Percentiles rank a stretch among this genome's conserved stretches.
phyloP scores from a whole-genome alignment of 2,113 vertebrate genomes.

The Tachysurus fulvidraco region DNA sequence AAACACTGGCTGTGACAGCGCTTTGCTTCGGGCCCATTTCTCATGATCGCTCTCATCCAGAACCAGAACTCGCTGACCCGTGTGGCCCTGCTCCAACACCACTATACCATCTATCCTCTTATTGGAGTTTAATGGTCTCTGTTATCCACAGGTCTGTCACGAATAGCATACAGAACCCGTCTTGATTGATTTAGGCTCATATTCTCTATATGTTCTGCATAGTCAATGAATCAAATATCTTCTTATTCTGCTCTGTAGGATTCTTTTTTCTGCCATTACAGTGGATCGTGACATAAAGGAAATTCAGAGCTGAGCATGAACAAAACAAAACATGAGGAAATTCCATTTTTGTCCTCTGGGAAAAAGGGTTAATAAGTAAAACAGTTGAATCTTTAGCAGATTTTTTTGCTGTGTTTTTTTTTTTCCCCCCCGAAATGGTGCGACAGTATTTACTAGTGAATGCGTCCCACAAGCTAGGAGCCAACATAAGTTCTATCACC shows the following conservation, averaged over 20 bases:
- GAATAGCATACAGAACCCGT: neutral
- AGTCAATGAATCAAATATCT: neutral
- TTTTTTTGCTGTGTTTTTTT: no score
- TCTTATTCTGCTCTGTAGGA: neutral
- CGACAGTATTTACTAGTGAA: neutral
- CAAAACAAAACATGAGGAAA: no score
- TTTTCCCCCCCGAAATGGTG: neutral
- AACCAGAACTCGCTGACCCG: constrained; percentile 40
- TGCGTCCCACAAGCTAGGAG: neutral
- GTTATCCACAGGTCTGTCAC: neutral
- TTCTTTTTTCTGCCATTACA: no score
- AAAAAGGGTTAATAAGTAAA: neutral
- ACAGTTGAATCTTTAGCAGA: neutral
- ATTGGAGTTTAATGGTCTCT: constrained; percentile 43
- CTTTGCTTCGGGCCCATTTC: constrained; percentile 23
- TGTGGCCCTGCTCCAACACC: neutral
- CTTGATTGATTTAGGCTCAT: neutral
- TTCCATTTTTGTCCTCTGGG: no score
- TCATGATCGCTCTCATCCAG: constrained; percentile 35
- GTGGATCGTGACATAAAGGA: no score
- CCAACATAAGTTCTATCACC: neutral
- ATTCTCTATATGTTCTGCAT: neutral
- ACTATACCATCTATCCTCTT: constrained; percentile 35
- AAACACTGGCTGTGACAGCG: constrained; percentile 22
- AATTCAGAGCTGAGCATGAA: no score